Base-by-base conservation (phyloP, 2,113 vertebrate species). In the Axis porcinus region DNA sequence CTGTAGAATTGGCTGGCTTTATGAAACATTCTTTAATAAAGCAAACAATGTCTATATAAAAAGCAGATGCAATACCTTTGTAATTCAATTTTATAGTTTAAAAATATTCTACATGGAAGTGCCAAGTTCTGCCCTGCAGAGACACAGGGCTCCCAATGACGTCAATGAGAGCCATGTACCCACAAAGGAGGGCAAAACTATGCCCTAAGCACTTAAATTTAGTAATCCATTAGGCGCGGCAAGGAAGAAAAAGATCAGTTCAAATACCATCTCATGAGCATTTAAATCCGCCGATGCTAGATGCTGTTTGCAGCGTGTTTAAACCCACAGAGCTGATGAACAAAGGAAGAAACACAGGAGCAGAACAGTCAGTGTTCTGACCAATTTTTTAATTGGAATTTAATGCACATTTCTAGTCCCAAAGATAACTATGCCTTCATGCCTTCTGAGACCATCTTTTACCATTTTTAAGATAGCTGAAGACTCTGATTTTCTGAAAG, bases 21-120 rank as follows among this genome's bases (percentile, higher is more conserved):
- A 98, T 97, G 92, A 97, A 97, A 95, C 97, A 96, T 98, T 98
- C 97, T 92, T 98, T 97, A 98, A 98, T 97, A 98, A 98, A 95
- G 95, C 97, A 98, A 98, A 98, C 97, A 98, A 96, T 93, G 97
- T 96, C 97, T 98, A 98, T 97, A 98, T 98, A 98, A 98, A 98
- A 98, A 98, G 97, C 97, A 98, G 95, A 98, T 98, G 97, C 97
- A 97, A 98, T 98, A 98, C 96, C 97, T 98, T 97, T 97, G 97
- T 98, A 95, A 97, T 97, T 98, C 98, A 98, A 97, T 98, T 98
- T 98, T 98, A 93, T 95, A 98, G 98, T 98, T 97, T 98, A 98
- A 98, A 98, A 98, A 97, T 98, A 98, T 97, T 97, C 97, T 98
- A 30, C 85, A 13, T 86, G 97, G 54, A 98, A 97, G 97, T 97